Base-by-base conservation (phyloP, 2,113 vertebrate genomes). In the Oryzias melastigma region DNA sequence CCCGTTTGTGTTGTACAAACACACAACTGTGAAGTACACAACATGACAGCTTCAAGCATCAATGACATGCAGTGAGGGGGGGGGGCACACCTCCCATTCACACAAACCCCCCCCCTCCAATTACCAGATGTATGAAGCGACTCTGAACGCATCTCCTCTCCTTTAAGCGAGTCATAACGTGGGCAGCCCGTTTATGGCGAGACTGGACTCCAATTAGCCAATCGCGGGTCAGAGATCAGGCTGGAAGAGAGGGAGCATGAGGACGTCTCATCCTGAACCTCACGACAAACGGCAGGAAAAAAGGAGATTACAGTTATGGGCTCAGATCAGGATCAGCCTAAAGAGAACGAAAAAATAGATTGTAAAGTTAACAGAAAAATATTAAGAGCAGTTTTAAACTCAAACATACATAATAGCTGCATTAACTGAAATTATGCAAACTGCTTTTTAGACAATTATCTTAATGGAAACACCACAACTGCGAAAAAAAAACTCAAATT, bases 41-140 rank as follows among this genome's bases (percentile, higher is more conserved):
- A 69, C 55, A 41, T 89, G 89, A 89, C 87, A 87, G 87, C 81
- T 87, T 78, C 78, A 77, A 84, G 80, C 79, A 81, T 82, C 78
- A 84, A 56, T 91, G 86, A 84, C 86, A 87, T 83, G 87, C 87
- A 82, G 65, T 71, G 85, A 85, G 73, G 77, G 82, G 73, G 27
- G 45, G 29, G 64, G 63, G 62, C 22, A 61, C 47, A 66, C 65
- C 71, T n/a, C 68, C 60, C 65, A 67, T 59, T 55, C 79, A 79
- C 74, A 78, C 63, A 12, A 20, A 48, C 47, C 59, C 46, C 77
- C 73, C 75, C 65, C 42, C 70, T 80, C 76, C 86, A 81, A 85
- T 86, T 86, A 83, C 82, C 84, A 83, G 80, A 81, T 77, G 81
- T 80, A 83, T 78, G n/a, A n/a, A n/a, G n/a, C n/a, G n/a, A n/a